Percentiles rank a stretch among this genome's conserved stretches.
Evolutionary conservation across 2,797 vertebrate species (phyloP).

Genomic region (Labroides dimidiatus): DNA sequence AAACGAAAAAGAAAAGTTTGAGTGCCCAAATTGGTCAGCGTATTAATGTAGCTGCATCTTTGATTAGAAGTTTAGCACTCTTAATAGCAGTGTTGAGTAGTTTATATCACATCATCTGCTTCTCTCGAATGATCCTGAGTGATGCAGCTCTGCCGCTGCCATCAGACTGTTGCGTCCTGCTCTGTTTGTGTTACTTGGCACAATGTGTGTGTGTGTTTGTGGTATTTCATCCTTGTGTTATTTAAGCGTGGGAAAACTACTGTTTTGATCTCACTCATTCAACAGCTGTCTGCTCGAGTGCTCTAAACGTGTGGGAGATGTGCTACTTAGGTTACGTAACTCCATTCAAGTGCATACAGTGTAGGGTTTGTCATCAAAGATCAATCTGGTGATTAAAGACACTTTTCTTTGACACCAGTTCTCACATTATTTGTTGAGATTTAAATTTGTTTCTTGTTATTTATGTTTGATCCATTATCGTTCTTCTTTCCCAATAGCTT

Average conservation of each 20-base stretch:
- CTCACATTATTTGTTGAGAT: neutral
- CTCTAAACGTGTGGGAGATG: constrained; percentile 33
- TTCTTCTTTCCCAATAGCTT: neutral
- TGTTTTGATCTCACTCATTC: constrained; percentile 29
- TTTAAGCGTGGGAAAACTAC: constrained; percentile 9
- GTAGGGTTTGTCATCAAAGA: neutral
- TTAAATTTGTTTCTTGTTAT: neutral
- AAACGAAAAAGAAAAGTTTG: constrained; percentile 16
- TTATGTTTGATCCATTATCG: constrained; percentile 6
- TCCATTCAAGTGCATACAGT: neutral
- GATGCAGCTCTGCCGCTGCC: constrained; percentile 4
- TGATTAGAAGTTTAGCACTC: constrained; percentile 16
- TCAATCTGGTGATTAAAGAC: neutral
- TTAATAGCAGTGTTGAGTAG: neutral
- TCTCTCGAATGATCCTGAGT: constrained; percentile 34
- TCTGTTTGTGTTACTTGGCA: constrained; percentile 6
- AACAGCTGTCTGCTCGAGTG: constrained; percentile 1
- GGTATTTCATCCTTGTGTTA: constrained; percentile 8
- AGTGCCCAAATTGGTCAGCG: constrained; percentile 7
- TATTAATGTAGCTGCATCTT: constrained; percentile 25
- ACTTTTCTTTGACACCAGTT: neutral
- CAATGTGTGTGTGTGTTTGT: constrained; percentile 16
- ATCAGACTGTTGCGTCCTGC: constrained; percentile 33
- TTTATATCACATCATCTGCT: constrained; percentile 30
- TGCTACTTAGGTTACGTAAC: constrained; percentile 32